A percentile compares a stretch with the other conserved stretches of the same genome.
Evolutionary conservation across 2,113 vertebrate species (phyloP).

Genomic region (Diadophis punctatus): DNA sequence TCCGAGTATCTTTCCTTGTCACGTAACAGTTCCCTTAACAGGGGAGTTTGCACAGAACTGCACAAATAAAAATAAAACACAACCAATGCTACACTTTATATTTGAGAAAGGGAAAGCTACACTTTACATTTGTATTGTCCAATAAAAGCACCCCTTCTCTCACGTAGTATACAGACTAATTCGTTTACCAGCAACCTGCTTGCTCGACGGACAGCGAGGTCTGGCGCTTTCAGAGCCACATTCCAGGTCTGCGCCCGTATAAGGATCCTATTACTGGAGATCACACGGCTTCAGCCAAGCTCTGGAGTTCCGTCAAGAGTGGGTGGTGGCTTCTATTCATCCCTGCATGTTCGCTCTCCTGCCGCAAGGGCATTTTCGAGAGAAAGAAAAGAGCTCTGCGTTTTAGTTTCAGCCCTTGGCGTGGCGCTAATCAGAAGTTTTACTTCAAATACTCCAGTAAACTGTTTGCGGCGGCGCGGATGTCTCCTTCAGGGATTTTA

Average conservation of each 20-base stretch:
- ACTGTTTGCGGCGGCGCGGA: neutral
- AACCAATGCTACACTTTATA: neutral
- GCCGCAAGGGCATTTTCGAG: neutral
- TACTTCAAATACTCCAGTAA: neutral
- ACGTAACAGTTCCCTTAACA: neutral
- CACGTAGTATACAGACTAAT: neutral
- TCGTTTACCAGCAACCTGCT: neutral
- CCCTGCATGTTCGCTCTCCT: neutral
- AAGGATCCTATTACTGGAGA: conserved; percentile 2
- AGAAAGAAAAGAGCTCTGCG: neutral
- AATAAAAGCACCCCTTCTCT: neutral
- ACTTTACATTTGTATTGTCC: neutral
- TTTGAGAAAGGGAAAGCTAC: neutral
- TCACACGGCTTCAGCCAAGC: conserved; percentile 2
- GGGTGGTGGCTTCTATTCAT: neutral
- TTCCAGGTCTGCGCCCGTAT: neutral
- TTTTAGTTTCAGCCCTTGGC: neutral
- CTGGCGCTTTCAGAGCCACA: neutral
- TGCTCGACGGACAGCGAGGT: neutral
- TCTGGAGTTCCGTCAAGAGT: neutral
- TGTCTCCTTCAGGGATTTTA: too few relatives aligned
- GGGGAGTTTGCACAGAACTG: neutral
- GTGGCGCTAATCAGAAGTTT: neutral
- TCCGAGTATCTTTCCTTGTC: too few relatives aligned
- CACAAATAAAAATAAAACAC: neutral